These are phyloP conservation scores for Pedicia rivosa DNA, from an alignment of 2,888 invertebrate genomes.

Conservation along the genomic window DNA sequence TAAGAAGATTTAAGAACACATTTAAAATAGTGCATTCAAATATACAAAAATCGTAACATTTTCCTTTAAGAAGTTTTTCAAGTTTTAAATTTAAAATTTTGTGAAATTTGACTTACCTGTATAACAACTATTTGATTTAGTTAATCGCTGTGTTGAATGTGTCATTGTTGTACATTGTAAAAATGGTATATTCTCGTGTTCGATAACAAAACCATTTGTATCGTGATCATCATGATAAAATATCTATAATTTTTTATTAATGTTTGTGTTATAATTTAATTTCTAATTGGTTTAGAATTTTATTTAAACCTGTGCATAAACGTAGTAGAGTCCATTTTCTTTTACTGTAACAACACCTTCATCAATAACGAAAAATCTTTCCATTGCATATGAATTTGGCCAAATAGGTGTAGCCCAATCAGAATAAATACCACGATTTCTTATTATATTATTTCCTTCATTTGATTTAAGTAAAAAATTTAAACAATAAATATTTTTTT, in stretches of 20 bases:
- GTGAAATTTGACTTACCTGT: too few species aligned
- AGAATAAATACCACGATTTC: slow-evolving; percentile 42
- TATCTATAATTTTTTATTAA: slow-evolving; percentile 35
- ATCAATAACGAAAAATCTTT: slow-evolving; percentile 40
- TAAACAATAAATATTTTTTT: too few species aligned
- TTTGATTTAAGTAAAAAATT: too few species aligned
- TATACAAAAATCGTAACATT: too few species aligned
- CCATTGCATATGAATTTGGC: slow-evolving; percentile 43
- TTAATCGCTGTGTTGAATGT: slow-evolving; percentile 34
- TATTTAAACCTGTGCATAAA: slow-evolving; percentile 47
- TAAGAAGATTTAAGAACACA: too few species aligned
- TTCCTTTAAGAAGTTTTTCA: too few species aligned
- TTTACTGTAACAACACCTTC: slow-evolving; percentile 50
- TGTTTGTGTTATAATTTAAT: background rate
- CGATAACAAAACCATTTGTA: slow-evolving; percentile 56
- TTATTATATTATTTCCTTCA: too few species aligned
- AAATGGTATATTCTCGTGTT: slow-evolving; percentile 43
- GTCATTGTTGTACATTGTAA: slow-evolving; percentile 60
- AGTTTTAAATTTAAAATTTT: too few species aligned
- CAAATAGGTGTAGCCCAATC: slow-evolving; percentile 49
- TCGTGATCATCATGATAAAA: slow-evolving; percentile 66
- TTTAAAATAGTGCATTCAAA: too few species aligned
- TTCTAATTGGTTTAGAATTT: slow-evolving; percentile 3
- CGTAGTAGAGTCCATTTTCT: slow-evolving; percentile 55
- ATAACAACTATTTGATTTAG: slow-evolving; percentile 57